Evolutionary conservation across 2,888 invertebrate genomes (phyloP), one percentile per base, ranked within the genome.

Genomic region (Drosophila putrida): DNA sequence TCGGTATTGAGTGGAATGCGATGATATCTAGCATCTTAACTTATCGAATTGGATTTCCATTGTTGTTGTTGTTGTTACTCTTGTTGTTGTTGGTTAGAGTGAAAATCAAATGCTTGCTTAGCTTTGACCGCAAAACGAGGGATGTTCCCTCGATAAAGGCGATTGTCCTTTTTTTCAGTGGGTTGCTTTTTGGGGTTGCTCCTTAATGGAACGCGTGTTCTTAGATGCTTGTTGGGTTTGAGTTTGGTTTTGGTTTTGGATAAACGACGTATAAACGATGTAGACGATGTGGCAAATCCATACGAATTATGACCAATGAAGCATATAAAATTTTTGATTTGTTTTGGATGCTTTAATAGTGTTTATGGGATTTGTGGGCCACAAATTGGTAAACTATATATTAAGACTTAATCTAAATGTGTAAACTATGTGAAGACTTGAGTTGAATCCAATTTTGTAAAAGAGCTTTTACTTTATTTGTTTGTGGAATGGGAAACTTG

Each of bases 261-360:
- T 62, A 82, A 82, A 77, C 71, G 85, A 62, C 53, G 79, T 77
- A 74, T 75, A 84, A 76, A 82, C 82, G 82, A 82, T 63, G 82
- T 82, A 85, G 60, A 82, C 82, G 82, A 82, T 63, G 82, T 82
- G 82, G 60, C 71, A 82, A 81, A 82, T 71, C 79, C 66, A 64
- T 47, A 57, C 46, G 39, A 39, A 51, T 43, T 75, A 68, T 55
- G 50, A 43, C 76, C 76, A 76, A 76, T 76, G 76, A 62, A 62
- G 75, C 75, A 58, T 25, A 76, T 68, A 65, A 61, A 76, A 65
- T 64, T 58, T 58, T 64, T 75, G 75, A 75, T 75, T 74, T 72
- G 54, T 54, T 62, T 71, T 39, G 39, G 44, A 33, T 20, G 55
- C 27, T 64, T 66, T 41, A 25, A 11, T 20, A 54, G 49, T 51